Base-by-base conservation (phyloP, 2,113 vertebrate species). In the Bungarus multicinctus region DNA sequence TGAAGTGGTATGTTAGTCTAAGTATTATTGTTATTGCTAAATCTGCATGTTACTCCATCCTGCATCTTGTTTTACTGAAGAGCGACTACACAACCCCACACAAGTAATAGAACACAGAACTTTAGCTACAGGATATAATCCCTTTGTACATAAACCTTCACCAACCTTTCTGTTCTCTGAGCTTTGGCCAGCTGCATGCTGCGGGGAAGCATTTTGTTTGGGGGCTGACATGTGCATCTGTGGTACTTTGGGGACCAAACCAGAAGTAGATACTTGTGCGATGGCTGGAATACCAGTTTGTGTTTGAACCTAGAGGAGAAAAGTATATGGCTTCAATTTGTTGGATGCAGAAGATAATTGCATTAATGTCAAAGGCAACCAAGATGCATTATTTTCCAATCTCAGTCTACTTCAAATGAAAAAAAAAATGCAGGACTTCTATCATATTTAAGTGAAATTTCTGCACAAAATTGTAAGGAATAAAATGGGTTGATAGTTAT, bases 131-230 rank as follows among this genome's bases (percentile, higher is more conserved):
- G 5, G 20, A 18, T 14, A 20, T 9, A 87, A 95, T 4, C 50
- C 74, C 89, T 81, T 93, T 8, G 16, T 90, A 57, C 58, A 60
- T 95, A 23, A 52, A 93, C 91, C 43, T 50, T 94, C 96, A 97
- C 98, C 97, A 92, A 99, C 99, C 98, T 98, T 98, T 97, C 97
- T 96, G 95, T 97, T 95, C 92, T 97, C 98, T 87, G 97, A 98
- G 54, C 96, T 97, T 92, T 98, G 98, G 94, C 93, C 95, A 92
- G 97, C 97, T 90, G 97, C 95, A 0, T 97, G 98, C 87, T 98
- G 98, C 3, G 95, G 95, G 94, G 97, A 97, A 58, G 96, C 64
- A 18, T 98, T 98, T 95, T 94, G 98, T 94, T 97, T 97, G 95
- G 97, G 96, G 92, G 97, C 97, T 96, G 97, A 95, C 96, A 97